Evolutionary conservation across 1,140 invertebrate species (phyloP).

Genomic region (Magallana ariakensis): DNA sequence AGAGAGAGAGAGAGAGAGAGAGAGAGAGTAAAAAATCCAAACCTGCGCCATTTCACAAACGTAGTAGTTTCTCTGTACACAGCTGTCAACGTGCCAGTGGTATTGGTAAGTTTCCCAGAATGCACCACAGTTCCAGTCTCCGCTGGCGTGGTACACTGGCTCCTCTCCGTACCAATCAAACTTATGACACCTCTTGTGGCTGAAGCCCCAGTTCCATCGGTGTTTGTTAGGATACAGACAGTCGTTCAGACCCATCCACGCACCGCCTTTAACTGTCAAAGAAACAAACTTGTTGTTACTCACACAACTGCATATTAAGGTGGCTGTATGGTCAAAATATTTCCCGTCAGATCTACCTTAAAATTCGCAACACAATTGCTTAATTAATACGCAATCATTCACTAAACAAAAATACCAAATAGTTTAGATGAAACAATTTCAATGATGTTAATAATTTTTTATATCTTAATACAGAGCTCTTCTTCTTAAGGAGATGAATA

Average conservation of each 20-base stretch:
- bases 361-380: too few relatives aligned
- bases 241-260: conserved; percentile 36
- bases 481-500: too few relatives aligned
- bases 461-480: too few relatives aligned
- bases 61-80: conserved; percentile 1
- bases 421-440: too few relatives aligned
- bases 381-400: too few relatives aligned
- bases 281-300: too few relatives aligned
- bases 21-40: not conserved
- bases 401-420: too few relatives aligned
- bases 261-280: not conserved
- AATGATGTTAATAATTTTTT: too few relatives aligned
- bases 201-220: conserved; percentile 26
- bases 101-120: conserved; percentile 24
- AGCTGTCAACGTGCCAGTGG: conserved; percentile 35
- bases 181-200: conserved; percentile 11
- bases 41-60: conserved; percentile 24
- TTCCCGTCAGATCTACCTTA: too few relatives aligned
- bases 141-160: conserved; percentile 2
- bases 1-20: too few relatives aligned
- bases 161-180: conserved; percentile 28
- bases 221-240: conserved; percentile 19
- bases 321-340: too few relatives aligned
- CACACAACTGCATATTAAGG: not conserved
- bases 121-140: conserved; percentile 31